Base-by-base conservation (phyloP, 2,113 vertebrate genomes). In the Oncorhynchus mykiss region DNA sequence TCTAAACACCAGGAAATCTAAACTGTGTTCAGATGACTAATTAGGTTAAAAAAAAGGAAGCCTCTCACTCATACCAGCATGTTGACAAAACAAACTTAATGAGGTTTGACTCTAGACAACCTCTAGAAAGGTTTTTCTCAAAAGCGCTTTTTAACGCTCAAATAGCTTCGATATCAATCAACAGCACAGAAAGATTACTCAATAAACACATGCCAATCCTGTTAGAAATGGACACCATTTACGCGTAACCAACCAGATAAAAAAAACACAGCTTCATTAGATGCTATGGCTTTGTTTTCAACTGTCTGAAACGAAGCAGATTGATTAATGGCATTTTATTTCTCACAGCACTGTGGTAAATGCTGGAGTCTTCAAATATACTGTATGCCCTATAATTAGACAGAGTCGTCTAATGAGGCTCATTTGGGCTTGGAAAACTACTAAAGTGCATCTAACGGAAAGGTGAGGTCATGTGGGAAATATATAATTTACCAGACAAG, bases 381-480 rank as follows among this genome's bases (percentile, higher is more conserved):
- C 39, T 45, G 39, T 45, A 90, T 87, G 76, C 88, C 78, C 80
- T 87, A 87, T 90, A 92, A 94, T 92, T 93, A 92, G 34, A 90
- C 75, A 69, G 5, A 81, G 79, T 73, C 79, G 70, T 82, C 84
- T 89, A 89, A 92, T 90, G 88, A 91, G 84, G 86, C 82, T 89
- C 86, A 66, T 91, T 91, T 90, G 88, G 87, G 87, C 81, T 84
- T 64, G 75, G 85, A 90, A 90, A 92, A 90, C 88, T 87, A 91
- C 90, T 91, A 90, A 88, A 87, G 84, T 73, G 83, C 86, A 87
- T 90, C 78, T 85, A 88, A 86, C 79, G 2, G 39, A 67, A 86
- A 91, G 88, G 91, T 90, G 90, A 87, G 89, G 84, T 85, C 88
- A 87, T 67, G 79, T 87, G 88, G 91, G 90, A 91, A 93, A 93